A percentile compares a stretch with the other conserved stretches of the same genome.
Conservation (phyloP, 2,113 vertebrate species). For the Vulpes vulpes region DNA sequence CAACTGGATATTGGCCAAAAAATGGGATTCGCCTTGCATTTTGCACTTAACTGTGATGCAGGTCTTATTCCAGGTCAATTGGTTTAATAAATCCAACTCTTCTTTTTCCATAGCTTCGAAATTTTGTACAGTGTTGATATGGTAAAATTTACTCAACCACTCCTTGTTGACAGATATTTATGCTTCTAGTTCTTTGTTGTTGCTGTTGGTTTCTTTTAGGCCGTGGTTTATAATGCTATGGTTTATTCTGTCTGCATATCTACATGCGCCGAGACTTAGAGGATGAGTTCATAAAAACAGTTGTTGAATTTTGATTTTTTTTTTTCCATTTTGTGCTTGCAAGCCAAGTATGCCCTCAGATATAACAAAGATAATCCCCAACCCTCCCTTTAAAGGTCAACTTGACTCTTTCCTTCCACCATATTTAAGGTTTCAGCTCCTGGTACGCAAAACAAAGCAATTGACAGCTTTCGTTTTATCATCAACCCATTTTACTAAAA, state of each 20-base stretch:
- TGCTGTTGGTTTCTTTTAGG: background rate
- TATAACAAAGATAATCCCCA: background rate
- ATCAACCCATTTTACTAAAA: background rate
- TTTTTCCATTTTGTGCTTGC: background rate
- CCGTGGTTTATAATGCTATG: background rate
- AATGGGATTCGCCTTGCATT: background rate
- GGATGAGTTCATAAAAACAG: background rate
- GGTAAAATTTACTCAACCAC: background rate
- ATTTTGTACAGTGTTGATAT: background rate
- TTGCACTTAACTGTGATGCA: background rate
- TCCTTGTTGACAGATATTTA: background rate
- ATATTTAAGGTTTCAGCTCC: background rate
- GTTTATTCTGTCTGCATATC: background rate
- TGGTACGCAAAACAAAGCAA: background rate
- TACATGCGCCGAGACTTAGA: background rate
- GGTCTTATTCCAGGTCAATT: background rate
- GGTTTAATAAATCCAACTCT: background rate
- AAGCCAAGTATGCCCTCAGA: background rate
- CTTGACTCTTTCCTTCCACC: background rate
- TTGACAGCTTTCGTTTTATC: background rate
- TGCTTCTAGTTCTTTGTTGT: background rate
- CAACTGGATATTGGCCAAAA: background rate
- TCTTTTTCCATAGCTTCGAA: background rate
- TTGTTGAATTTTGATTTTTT: background rate
- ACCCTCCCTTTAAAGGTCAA: background rate